phyloP scores from a whole-genome alignment of 2,113 vertebrate genomes.

The Cichladusa arquata region DNA sequence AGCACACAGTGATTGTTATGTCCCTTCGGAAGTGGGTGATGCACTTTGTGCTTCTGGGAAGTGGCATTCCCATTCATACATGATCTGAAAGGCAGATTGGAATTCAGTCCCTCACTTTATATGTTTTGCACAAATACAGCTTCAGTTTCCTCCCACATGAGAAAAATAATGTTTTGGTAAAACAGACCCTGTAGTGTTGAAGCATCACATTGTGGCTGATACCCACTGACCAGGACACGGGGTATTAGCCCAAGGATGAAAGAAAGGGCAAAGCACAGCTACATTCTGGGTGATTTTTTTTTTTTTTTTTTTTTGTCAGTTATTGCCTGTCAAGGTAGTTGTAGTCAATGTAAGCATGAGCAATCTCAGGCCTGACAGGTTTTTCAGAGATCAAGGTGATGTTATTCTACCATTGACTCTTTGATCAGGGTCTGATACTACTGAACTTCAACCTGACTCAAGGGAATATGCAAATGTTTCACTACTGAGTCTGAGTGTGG shows the following conservation, averaged over 20 bases:
- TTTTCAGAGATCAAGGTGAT: slow-evolving; percentile 32
- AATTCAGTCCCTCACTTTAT: background rate
- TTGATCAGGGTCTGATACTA: slow-evolving; percentile 9
- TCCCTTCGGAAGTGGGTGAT: slow-evolving; percentile 33
- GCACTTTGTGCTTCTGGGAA: background rate
- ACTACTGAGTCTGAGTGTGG: background rate
- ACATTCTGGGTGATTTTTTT: background rate
- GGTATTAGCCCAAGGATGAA: background rate
- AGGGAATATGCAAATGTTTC: background rate
- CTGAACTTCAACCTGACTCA: slow-evolving; percentile 31
- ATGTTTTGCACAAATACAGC: background rate
- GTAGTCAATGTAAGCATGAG: background rate
- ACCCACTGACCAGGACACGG: background rate
- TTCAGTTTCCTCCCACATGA: background rate
- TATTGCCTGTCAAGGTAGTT: background rate
- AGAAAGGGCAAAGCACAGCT: background rate
- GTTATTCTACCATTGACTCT: slow-evolving; percentile 9
- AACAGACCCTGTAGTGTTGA: background rate
- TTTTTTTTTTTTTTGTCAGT: background rate
- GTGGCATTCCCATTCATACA: background rate
- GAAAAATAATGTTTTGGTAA: background rate
- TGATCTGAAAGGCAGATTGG: background rate
- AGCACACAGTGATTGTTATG: slow-evolving; percentile 21
- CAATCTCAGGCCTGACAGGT: background rate
- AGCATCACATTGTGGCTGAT: background rate